Evolutionary conservation across 1,140 invertebrate species (phyloP).

Genomic region (Drosophila nigromelanica): DNA sequence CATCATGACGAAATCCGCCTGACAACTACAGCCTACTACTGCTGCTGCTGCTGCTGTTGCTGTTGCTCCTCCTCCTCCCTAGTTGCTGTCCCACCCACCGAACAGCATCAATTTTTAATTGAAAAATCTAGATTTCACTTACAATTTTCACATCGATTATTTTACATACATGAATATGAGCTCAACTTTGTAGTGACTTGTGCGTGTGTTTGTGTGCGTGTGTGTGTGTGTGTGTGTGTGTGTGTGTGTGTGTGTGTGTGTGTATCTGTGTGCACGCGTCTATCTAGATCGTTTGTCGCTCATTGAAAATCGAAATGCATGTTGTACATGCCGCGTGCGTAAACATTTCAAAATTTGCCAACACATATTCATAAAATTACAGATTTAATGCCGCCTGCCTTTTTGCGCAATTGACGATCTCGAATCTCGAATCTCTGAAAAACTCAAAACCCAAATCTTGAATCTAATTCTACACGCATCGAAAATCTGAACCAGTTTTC

Average conservation of each 20-base stretch:
- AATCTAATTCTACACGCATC: conserved; percentile 46
- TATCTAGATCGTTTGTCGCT: conserved; percentile 55
- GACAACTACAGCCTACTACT: conserved; percentile 27
- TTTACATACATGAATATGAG: conserved; percentile 11
- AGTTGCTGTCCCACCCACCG: conserved; percentile 5
- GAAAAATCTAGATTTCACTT: conserved; percentile 55
- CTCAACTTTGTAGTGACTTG: conserved; percentile 24
- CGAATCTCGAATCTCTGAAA: conserved; percentile 11
- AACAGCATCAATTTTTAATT: conserved; percentile 45
- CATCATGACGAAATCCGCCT: conserved; percentile 48
- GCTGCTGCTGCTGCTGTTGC: neutral
- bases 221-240: neutral
- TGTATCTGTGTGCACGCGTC: neutral
- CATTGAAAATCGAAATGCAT: conserved; percentile 48
- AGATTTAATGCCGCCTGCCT: conserved; percentile 41
- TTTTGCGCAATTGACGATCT: conserved; percentile 47
- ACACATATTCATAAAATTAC: conserved; percentile 50
- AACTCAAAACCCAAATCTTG: conserved; percentile 19
- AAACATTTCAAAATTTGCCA: conserved; percentile 58
- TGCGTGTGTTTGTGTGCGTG: neutral
- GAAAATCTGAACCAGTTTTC: conserved; percentile 40
- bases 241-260: neutral
- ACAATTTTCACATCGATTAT: conserved; percentile 26
- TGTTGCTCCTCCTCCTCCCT: neutral
- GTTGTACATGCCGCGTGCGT: conserved; percentile 60